phyloP scores from a whole-genome alignment of 92 coral and sea anemone species.

The Epizoanthus ramosus region DNA sequence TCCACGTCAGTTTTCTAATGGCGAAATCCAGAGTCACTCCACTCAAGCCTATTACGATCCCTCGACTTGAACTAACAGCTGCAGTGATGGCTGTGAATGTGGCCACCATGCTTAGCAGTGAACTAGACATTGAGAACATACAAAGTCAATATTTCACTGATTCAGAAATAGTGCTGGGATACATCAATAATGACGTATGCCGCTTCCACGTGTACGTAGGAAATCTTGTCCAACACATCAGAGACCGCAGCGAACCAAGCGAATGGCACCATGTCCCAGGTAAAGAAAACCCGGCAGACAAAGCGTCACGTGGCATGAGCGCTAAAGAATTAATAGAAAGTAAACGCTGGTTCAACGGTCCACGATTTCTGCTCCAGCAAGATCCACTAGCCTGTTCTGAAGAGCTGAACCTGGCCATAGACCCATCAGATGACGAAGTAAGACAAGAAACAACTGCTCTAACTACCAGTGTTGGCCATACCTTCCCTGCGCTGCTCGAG shows the following conservation, averaged over 20 bases:
- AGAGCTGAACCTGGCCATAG: constrained; percentile 14
- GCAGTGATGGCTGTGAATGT: constrained; percentile 56
- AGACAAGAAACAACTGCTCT: too few species aligned
- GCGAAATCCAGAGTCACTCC: constrained; percentile 60
- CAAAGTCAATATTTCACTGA: too few species aligned
- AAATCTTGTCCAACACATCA: too few species aligned
- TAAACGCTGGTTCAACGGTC: too few species aligned
- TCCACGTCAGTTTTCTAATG: constrained; percentile 61
- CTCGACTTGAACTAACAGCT: constrained; percentile 60
- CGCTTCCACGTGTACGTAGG: not conserved
- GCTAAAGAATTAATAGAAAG: constrained; percentile 5
- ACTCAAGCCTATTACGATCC: constrained; percentile 50
- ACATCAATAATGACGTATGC: constrained; percentile 13
- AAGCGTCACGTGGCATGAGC: constrained; percentile 36
- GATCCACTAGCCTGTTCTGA: constrained; percentile 40
- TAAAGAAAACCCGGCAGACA: constrained; percentile 22
- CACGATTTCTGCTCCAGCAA: too few species aligned
- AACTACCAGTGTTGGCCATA: too few species aligned
- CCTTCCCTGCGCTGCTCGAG: constrained; percentile 23
- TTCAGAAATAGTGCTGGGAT: not conserved
- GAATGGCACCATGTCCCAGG: constrained; percentile 30
- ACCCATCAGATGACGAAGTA: constrained; percentile 42
- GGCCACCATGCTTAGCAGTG: constrained; percentile 42
- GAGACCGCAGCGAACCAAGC: constrained; percentile 29
- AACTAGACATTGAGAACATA: constrained; percentile 13